Evolutionary conservation across 2,888 invertebrate genomes (phyloP), one percentile per base, ranked within the genome.

Genomic region (Pandemis cinnamomeana): DNA sequence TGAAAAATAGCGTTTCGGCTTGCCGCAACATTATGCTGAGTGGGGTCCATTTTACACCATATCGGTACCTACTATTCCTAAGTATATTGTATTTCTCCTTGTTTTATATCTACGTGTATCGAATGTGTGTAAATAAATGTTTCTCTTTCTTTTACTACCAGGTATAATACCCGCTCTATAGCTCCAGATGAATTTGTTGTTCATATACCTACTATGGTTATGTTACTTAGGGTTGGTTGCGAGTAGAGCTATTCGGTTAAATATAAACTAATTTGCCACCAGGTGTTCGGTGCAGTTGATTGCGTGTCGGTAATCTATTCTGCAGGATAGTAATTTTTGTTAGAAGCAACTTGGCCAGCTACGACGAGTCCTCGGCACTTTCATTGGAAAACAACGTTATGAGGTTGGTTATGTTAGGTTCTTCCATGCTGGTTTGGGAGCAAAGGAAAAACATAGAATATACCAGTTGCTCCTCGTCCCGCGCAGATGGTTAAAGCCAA

Each of bases 301-400:
- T 51, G 74, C 74, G 74, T 74, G 74, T 55, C 44, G 70, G 67
- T 74, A 74, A 74, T 71, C 66, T 70, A 74, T 74, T 70, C 74
- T 71, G 71, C 70, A 67, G 60, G 61, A 61, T 70, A 71, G 74
- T 13, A 8, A 36, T 60, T 42, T 69, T 42, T 69, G 46, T 27
- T 46, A 27, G 60, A 15, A 44, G 27, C 46, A 41, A 60, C 36
- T 27, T 58, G 4, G 10, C 13, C 5, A 58, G 20, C 3, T 55
- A 55, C 53, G 10, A 55, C 58, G 5, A 58, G 20, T 58, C 10
- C 11, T 27, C 11, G 27, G 58, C 6, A 27, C 58, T 55, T 55
- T 15, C 13, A 55, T 15, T 15, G 7, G 20, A 27, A 58, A 27
- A 58, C 11, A 4, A 58, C 8, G 51, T 51, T n/a, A 46, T 11